Conservation (phyloP, 2,888 invertebrate genomes). For the Macrophya annulata region DNA sequence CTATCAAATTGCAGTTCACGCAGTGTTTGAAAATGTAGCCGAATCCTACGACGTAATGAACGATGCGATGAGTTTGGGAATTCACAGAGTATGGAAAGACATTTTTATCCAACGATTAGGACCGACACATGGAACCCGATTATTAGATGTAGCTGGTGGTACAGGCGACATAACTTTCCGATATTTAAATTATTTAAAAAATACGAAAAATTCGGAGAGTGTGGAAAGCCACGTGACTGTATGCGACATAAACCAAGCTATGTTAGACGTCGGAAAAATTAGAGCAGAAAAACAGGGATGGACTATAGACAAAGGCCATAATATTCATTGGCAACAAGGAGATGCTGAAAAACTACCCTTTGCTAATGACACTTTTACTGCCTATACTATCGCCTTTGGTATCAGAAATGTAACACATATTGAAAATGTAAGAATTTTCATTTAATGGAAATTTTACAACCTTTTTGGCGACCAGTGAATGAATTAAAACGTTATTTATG, state of each 20-base stretch:
- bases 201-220: conserved; percentile 75
- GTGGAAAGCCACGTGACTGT: conserved; percentile 87
- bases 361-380: conserved; percentile 89
- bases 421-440: conserved; percentile 85
- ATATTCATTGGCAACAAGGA: conserved; percentile 87
- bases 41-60: conserved; percentile 98
- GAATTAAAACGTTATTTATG: too few species aligned
- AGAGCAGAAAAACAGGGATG: conserved; percentile 86
- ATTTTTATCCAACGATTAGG: conserved; percentile 90
- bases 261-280: conserved; percentile 94
- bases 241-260: conserved; percentile 95
- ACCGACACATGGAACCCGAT: conserved; percentile 87
- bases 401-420: conserved; percentile 97
- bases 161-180: conserved; percentile 98
- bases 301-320: conserved; percentile 80
- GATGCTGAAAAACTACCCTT: conserved; percentile 94
- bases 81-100: conserved; percentile 99
- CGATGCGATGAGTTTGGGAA: conserved; percentile 97
- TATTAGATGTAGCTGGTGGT: conserved; percentile 99
- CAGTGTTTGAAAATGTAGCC: conserved; percentile 97
- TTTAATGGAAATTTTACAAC: background rate
- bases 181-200: conserved; percentile 87
- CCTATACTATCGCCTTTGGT: conserved; percentile 98
- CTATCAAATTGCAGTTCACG: conserved; percentile 86
- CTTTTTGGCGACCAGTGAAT: too few species aligned